phyloP scores from a whole-genome alignment of 2,888 invertebrate species.

The Papilio gigon region DNA sequence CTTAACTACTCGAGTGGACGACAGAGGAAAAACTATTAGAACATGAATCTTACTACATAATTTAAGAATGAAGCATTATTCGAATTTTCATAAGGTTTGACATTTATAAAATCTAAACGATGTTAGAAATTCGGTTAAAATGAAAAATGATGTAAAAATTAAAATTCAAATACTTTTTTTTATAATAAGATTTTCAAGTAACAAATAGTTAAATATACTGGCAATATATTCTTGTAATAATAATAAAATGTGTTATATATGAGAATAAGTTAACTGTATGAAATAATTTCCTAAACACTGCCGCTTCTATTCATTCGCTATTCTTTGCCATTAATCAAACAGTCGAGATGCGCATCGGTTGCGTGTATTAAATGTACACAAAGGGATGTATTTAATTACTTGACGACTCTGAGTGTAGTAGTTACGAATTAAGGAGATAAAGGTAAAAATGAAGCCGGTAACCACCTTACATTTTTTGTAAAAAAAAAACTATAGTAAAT shows the following conservation, averaged over 20 bases:
- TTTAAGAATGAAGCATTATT: too few species aligned
- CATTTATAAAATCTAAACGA: too few species aligned
- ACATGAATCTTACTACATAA: background rate
- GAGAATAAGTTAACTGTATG: too few species aligned
- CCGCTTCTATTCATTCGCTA: slow-evolving; percentile 36
- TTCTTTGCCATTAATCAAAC: background rate
- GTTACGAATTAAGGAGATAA: background rate
- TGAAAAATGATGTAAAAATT: too few species aligned
- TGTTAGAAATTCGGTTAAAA: too few species aligned
- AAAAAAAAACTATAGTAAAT: too few species aligned
- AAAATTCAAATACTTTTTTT: background rate
- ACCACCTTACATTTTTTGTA: too few species aligned
- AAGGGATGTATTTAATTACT: background rate
- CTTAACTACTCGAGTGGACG: slow-evolving; percentile 15
- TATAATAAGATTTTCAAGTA: background rate
- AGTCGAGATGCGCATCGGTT: slow-evolving; percentile 62
- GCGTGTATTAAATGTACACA: slow-evolving; percentile 38
- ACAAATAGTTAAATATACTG: background rate
- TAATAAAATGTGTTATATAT: too few species aligned
- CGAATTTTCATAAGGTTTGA: too few species aligned
- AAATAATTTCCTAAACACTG: background rate
- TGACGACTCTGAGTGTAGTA: background rate
- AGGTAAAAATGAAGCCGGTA: background rate
- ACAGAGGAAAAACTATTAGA: slow-evolving; percentile 23
- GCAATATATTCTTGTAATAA: too few species aligned